Evolutionary conservation across 2,113 vertebrate species (phyloP), one percentile per base, ranked within the genome.

Genomic region (Eurystomus gularis): DNA sequence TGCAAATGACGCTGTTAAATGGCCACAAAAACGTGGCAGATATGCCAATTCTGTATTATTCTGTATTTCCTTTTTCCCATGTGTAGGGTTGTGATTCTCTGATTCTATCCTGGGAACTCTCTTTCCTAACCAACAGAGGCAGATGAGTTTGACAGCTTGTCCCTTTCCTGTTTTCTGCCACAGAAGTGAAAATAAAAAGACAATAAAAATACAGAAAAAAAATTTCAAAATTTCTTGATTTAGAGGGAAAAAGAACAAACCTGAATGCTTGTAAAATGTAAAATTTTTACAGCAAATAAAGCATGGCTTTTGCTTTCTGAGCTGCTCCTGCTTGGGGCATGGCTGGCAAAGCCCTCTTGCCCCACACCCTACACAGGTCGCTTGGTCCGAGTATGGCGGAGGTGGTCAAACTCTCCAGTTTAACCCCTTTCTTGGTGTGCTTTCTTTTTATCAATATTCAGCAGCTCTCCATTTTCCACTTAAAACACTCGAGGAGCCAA

Each of bases 241-340:
- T 60, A 6, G 16, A 6, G 6, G 16, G 15, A 0, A 11, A 4
- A 37, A 46, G 21, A 44, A 18, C 12, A 52, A 65, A 48, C 11
- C 33, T 10, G 28, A 46, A 42, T 29, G 37, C 9, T 8, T 79
- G 18, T 33, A 54, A 85, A 78, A 24, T 4, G 8, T n/a, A 37
- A 7, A 9, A 3, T 17, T 49, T 62, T 64, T 26, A 8, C 7
- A 17, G 39, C 49, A 61, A 62, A 48, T 5, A 17, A 44, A 58
- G 13, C 48, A 39, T 1, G 17, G 58, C 1, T 62, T n/a, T 39
- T 64, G 21, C 55, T 69, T 17, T 17, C 37, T 13, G 64, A 72
- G 52, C 14, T 7, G 0, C 20, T 1, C 3, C 19, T 49, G 51
- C 29, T 12, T 1, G 1, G 40, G 46, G 33, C 26, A 17, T 0